These are phyloP conservation scores for Oasisia sp. DNA, from an alignment of 2,888 invertebrate genomes.

Conservation along the genomic window DNA sequence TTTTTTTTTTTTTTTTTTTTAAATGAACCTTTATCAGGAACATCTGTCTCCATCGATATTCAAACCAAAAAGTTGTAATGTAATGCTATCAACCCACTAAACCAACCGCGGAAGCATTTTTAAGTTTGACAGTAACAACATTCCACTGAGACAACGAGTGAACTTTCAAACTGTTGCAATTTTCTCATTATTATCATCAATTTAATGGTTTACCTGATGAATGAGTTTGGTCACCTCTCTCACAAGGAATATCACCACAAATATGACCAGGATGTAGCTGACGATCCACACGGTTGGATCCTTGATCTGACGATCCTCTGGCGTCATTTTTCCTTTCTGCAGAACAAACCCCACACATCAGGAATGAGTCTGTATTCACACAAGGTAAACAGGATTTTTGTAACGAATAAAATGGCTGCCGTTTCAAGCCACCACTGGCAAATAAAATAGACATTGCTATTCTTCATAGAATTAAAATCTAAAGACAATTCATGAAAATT, in stretches of 20 bases:
- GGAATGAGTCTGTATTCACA: not conserved
- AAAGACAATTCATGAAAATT: not conserved
- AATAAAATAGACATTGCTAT: too few relatives aligned
- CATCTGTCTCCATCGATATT: too few relatives aligned
- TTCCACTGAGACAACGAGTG: too few relatives aligned
- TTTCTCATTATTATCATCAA: not conserved
- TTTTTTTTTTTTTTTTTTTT: too few relatives aligned
- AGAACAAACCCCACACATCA: not conserved
- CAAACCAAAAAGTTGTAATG: too few relatives aligned
- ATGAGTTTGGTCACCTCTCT: slow-evolving; percentile 42
- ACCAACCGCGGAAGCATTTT: too few relatives aligned
- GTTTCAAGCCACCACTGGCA: too few relatives aligned
- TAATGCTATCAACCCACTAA: too few relatives aligned
- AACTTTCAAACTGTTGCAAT: too few relatives aligned
- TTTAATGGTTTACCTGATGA: slow-evolving; percentile 37
- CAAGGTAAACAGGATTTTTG: not conserved
- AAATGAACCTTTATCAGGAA: too few relatives aligned
- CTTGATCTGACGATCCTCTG: not conserved
- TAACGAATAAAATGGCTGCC: not conserved
- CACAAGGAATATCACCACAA: slow-evolving; percentile 40
- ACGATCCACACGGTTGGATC: slow-evolving; percentile 31
- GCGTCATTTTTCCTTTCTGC: slow-evolving; percentile 27
- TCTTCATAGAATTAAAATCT: not conserved
- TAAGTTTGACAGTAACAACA: too few relatives aligned
- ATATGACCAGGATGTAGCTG: slow-evolving; percentile 29